phyloP scores from a whole-genome alignment of 2,797 vertebrate genomes.

The Chiroxiphia lanceolata region DNA sequence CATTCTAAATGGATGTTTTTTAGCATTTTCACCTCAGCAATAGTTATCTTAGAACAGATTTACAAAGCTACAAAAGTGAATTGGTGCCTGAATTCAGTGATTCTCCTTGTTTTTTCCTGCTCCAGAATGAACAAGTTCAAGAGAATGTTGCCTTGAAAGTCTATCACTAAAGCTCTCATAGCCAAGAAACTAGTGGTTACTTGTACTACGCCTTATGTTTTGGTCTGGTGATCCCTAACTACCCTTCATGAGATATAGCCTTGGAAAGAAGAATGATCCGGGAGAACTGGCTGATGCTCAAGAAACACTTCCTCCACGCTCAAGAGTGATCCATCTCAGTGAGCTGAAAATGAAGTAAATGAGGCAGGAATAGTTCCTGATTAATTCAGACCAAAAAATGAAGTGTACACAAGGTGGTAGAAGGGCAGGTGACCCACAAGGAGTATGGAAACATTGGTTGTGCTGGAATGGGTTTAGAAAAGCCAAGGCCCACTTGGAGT shows the following conservation, averaged over 20 bases:
- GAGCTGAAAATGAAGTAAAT: neutral
- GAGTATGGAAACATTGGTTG: neutral
- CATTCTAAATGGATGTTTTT: neutral
- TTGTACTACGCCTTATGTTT: neutral
- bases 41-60: neutral
- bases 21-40: neutral
- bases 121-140: neutral
- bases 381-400: fast-evolving
- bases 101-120: neutral
- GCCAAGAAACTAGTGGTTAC: neutral
- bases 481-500: neutral
- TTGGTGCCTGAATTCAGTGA: neutral
- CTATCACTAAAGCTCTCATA: neutral
- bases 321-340: fast-evolving
- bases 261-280: neutral
- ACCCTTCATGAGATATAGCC: fast-evolving
- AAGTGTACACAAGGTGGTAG: neutral
- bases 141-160: neutral
- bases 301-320: neutral
- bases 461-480: neutral
- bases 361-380: neutral
- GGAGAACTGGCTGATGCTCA: neutral
- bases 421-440: fast-evolving
- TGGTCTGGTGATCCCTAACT: neutral
- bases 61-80: neutral